Percentiles rank a stretch among this genome's conserved stretches.
These are phyloP conservation scores for Aphelenchoides besseyi DNA, from an alignment of 1,140 invertebrate genomes.

Conservation along the genomic window DNA sequence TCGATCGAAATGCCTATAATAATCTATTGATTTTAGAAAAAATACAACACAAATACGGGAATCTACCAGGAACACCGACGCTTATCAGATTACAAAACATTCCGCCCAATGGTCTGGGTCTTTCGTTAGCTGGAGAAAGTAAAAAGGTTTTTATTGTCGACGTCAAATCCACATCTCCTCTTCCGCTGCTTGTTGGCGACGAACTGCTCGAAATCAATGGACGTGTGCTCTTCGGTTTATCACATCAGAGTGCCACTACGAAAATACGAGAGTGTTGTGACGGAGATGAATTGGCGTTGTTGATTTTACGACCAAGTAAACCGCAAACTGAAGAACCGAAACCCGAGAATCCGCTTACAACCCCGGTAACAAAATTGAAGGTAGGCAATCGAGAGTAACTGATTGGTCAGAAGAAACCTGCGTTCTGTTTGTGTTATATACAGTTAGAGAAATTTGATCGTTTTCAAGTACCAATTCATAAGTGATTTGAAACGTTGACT, in stretches of 20 bases:
- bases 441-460: no score
- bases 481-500: no score
- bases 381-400: no score
- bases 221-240: constrained; percentile 52
- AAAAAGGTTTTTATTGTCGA: constrained; percentile 96
- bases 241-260: constrained; percentile 52
- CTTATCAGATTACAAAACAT: constrained; percentile 72
- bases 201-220: constrained; percentile 75
- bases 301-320: constrained; percentile 41
- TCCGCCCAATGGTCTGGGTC: constrained; percentile 71
- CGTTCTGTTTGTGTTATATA: no score
- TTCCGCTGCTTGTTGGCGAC: constrained; percentile 81
- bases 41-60: constrained; percentile 82
- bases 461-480: no score
- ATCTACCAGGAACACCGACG: constrained; percentile 70
- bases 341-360: constrained; percentile 1
- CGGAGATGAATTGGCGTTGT: constrained; percentile 48
- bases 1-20: neutral
- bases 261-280: constrained; percentile 59
- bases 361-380: neutral
- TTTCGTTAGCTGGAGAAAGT: constrained; percentile 84
- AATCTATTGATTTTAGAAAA: constrained; percentile 72
- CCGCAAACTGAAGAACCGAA: neutral
- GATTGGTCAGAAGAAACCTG: no score
- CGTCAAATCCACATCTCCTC: constrained; percentile 82